Evolutionary conservation across 2,888 invertebrate species (phyloP).

Genomic region (Argyresthia goedartella): DNA sequence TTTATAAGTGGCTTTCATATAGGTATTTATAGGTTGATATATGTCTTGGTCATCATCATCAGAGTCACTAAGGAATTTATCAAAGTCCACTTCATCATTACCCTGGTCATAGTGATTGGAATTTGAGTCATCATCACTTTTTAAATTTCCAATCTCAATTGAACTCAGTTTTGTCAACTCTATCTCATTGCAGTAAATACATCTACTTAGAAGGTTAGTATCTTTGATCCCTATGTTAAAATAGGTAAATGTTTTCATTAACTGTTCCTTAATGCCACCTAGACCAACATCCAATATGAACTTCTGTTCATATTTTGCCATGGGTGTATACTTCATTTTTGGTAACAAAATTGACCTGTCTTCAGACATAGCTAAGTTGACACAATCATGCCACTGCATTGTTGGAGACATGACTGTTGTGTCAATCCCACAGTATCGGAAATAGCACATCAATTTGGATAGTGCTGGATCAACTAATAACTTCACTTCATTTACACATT

Average conservation of each 20-base stretch:
- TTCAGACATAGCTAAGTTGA: slow-evolving; percentile 48
- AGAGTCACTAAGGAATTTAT: slow-evolving; percentile 50
- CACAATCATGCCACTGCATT: slow-evolving; percentile 51
- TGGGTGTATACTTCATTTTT: slow-evolving; percentile 65
- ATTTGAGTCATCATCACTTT: slow-evolving; percentile 21
- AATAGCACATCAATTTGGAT: slow-evolving; percentile 36
- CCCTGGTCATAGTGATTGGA: slow-evolving; percentile 24
- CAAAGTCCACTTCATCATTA: slow-evolving; percentile 35
- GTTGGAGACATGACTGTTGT: slow-evolving; percentile 73
- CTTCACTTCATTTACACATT: slow-evolving; percentile 32
- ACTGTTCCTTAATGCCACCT: slow-evolving; percentile 71
- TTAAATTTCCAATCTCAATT: slow-evolving; percentile 36
- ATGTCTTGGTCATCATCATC: slow-evolving; percentile 37
- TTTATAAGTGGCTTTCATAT: slow-evolving; percentile 22
- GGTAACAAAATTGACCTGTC: slow-evolving; percentile 38
- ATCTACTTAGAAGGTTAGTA: slow-evolving; percentile 78
- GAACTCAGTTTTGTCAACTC: slow-evolving; percentile 30
- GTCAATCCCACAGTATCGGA: slow-evolving; percentile 69
- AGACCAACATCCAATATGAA: slow-evolving; percentile 69
- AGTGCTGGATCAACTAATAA: slow-evolving; percentile 42
- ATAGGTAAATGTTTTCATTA: slow-evolving; percentile 74
- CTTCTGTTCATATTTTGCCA: slow-evolving; percentile 61
- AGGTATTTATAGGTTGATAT: slow-evolving; percentile 21
- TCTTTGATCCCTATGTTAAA: slow-evolving; percentile 75
- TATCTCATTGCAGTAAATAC: slow-evolving; percentile 72